These are phyloP conservation scores for Labia minor DNA, from an alignment of 2,888 invertebrate species.

Conservation along the genomic window DNA sequence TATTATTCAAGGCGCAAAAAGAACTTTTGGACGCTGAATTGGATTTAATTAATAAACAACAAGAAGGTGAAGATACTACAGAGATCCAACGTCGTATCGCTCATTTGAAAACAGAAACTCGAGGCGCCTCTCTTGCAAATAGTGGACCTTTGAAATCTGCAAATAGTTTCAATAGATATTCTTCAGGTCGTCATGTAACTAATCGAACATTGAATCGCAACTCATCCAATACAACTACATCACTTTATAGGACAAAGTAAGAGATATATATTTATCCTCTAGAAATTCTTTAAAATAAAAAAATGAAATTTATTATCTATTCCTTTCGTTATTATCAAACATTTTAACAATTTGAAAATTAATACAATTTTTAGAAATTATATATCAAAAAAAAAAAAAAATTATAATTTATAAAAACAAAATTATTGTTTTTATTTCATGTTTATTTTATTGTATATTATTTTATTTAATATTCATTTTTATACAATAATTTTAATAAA, in stretches of 20 bases:
- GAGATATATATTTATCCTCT: no score
- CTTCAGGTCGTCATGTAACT: not conserved
- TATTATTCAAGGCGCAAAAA: conserved; percentile 52
- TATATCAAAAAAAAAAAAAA: no score
- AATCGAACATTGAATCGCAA: not conserved
- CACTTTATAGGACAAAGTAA: not conserved
- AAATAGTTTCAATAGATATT: not conserved
- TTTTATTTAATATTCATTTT: no score
- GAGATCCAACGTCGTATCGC: conserved; percentile 66
- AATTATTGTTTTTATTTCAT: no score
- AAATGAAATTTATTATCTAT: no score
- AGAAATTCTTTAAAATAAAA: no score
- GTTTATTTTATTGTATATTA: no score
- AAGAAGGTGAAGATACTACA: conserved; percentile 75
- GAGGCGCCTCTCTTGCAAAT: not conserved
- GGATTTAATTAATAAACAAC: conserved; percentile 80
- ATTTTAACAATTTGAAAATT: no score
- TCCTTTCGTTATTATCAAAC: no score
- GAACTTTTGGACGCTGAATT: conserved; percentile 84
- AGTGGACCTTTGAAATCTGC: not conserved
- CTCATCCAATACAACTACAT: not conserved
- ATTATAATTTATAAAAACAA: no score
- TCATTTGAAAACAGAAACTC: conserved; percentile 50
- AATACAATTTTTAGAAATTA: no score
- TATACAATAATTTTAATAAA: no score